These are phyloP conservation scores for rat (Rattus norvegicus) DNA, from an alignment of 2,113 vertebrate genomes.

Conservation along the genomic window DNA sequence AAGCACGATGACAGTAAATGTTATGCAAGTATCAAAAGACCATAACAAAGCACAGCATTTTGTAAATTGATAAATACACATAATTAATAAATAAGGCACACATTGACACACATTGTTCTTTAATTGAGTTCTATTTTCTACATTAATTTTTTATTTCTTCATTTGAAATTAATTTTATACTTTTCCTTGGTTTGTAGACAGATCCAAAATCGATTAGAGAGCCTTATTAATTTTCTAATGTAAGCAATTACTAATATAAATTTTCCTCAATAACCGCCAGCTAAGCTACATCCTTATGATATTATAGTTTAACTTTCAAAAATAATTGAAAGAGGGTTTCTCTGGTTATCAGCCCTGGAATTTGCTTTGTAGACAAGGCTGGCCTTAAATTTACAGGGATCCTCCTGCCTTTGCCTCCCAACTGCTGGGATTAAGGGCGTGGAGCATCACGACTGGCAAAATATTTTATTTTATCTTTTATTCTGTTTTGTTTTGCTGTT, in stretches of 20 bases:
- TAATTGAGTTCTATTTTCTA: neutral
- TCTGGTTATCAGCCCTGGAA: neutral
- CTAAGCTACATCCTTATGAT: neutral
- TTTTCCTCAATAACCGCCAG: neutral
- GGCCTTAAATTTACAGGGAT: neutral
- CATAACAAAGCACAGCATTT: neutral
- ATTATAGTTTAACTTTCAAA: conserved; percentile 7
- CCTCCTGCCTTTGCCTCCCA: neutral
- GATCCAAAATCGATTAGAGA: neutral
- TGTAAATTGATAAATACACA: neutral
- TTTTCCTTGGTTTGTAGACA: neutral
- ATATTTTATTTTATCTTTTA: neutral
- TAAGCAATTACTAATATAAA: neutral
- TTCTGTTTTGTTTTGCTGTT: neutral
- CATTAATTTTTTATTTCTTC: neutral
- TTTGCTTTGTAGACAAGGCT: neutral
- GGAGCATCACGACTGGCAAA: neutral
- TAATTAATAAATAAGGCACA: neutral
- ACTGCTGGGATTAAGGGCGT: neutral
- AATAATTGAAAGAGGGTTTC: neutral
- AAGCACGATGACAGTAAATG: neutral
- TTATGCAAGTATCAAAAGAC: neutral
- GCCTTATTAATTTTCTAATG: neutral
- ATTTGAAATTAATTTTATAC: neutral
- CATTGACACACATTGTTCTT: neutral